Evolutionary conservation across 2,113 vertebrate genomes (phyloP).

Genomic region (Lasiurus cinereus): DNA sequence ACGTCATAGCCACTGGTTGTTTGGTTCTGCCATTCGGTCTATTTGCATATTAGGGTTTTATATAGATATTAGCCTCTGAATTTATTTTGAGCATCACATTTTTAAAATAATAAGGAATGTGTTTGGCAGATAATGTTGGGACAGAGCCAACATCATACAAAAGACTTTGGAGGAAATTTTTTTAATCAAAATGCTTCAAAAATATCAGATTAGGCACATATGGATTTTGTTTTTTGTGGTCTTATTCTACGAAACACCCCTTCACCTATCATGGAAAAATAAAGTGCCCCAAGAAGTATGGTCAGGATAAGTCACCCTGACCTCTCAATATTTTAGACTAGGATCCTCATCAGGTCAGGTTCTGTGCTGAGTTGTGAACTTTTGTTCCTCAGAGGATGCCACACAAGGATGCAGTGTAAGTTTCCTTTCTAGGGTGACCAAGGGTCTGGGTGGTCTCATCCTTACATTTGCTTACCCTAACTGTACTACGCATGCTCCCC

Average conservation of each 20-base stretch:
- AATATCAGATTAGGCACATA: background rate
- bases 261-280: background rate
- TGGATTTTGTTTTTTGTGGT: background rate
- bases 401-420: background rate
- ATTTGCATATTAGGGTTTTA: conserved; percentile 9
- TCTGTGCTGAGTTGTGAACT: background rate
- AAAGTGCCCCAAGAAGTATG: background rate
- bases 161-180: conserved; percentile 36
- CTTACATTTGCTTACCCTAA: background rate
- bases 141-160: background rate
- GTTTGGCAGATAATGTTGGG: conserved; percentile 3
- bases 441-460: background rate
- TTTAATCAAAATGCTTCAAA: background rate
- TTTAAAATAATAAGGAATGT: conserved; percentile 46
- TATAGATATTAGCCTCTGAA: background rate
- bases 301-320: background rate
- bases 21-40: no score
- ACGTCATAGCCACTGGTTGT: no score
- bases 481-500: background rate
- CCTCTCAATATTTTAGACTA: background rate
- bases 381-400: background rate
- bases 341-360: background rate
- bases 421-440: background rate
- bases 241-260: background rate
- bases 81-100: conserved; percentile 42